Percentiles rank a stretch among this genome's conserved stretches.
Conservation (phyloP, 2,888 invertebrate genomes). For the Microctonus aethiopoides region DNA sequence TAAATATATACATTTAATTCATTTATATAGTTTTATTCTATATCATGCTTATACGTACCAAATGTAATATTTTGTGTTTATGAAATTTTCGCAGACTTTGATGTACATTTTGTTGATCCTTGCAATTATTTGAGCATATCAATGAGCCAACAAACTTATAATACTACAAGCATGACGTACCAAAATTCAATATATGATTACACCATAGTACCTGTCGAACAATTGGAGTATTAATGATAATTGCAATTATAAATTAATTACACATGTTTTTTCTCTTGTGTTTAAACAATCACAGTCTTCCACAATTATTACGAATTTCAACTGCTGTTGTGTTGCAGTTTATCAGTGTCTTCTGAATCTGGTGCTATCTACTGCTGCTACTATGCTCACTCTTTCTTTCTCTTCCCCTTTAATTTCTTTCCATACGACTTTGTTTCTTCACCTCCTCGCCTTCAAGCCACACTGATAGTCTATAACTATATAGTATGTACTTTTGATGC, state of each 20-base stretch:
- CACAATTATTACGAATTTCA: background rate
- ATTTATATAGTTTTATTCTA: background rate
- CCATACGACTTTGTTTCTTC: too few relatives aligned
- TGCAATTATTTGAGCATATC: background rate
- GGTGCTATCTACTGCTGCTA: too few relatives aligned
- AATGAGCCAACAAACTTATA: background rate
- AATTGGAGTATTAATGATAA: background rate
- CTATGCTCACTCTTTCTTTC: too few relatives aligned
- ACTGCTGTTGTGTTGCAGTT: background rate
- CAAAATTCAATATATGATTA: background rate
- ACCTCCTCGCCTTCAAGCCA: too few relatives aligned
- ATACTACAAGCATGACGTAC: background rate
- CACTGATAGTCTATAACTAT: too few relatives aligned
- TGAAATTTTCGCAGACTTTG: background rate
- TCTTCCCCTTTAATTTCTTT: too few relatives aligned
- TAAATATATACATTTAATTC: background rate
- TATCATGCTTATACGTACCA: background rate
- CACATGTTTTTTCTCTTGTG: too few relatives aligned
- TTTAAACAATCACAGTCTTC: too few relatives aligned
- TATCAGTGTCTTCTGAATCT: too few relatives aligned
- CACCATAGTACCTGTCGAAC: background rate
- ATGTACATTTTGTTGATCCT: background rate
- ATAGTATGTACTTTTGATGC: too few relatives aligned
- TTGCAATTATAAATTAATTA: background rate
- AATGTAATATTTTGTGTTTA: background rate